Evolutionary conservation across 35 echinoderm and acorn worm genomes (phyloP).

Genomic region (Lytechinus variegatus): DNA sequence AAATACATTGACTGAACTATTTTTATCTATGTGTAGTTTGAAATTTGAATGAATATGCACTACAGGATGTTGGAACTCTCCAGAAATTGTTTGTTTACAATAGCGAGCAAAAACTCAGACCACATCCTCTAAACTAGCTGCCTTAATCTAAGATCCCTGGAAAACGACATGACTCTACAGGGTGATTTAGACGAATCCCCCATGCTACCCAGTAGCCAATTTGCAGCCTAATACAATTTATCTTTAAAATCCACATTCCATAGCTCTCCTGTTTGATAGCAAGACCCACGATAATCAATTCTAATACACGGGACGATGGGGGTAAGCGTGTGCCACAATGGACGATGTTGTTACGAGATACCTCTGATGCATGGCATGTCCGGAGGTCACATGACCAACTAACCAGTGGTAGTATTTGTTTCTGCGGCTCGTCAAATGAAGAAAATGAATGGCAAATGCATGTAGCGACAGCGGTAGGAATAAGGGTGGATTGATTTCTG

Average conservation of each 20-base stretch:
- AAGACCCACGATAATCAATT: background rate
- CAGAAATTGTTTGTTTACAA: background rate
- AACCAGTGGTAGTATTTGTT: background rate
- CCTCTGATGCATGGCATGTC: background rate
- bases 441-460: background rate
- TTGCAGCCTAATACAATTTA: background rate
- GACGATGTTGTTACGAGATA: background rate
- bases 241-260: constrained; percentile 12
- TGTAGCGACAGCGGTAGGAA: background rate
- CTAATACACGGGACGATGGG: background rate
- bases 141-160: background rate
- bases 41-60: no score
- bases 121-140: background rate
- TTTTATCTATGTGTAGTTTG: no score
- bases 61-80: background rate
- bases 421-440: background rate
- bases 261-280: background rate
- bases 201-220: background rate
- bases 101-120: background rate
- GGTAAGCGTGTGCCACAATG: background rate
- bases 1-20: no score
- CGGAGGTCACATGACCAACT: background rate
- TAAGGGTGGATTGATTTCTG: background rate
- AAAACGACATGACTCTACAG: background rate
- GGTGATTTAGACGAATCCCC: background rate